These are phyloP conservation scores for Drosophila fungiperda DNA, from an alignment of 2,888 invertebrate genomes.

Conservation along the genomic window DNA sequence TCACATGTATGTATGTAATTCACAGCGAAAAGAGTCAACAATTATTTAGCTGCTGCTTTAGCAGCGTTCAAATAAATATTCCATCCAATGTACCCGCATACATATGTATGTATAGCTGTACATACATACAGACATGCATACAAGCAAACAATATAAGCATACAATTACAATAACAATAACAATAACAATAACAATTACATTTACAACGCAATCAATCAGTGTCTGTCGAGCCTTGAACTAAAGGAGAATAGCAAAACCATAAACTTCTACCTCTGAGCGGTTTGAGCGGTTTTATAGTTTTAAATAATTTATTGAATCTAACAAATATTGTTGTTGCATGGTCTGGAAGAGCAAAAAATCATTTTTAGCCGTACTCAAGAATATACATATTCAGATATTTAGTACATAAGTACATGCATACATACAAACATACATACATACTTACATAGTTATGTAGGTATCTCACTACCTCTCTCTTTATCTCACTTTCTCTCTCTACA, in stretches of 20 bases:
- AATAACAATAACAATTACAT: conserved; percentile 12
- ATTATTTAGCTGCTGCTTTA: not conserved
- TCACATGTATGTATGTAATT: not conserved
- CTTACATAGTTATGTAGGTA: conserved; percentile 1
- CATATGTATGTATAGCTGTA: conserved; percentile 8
- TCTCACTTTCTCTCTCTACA: conserved; percentile 21
- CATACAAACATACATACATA: conserved; percentile 16
- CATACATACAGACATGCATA: conserved; percentile 4
- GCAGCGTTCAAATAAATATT: conserved; percentile 32
- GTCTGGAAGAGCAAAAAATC: conserved; percentile 24
- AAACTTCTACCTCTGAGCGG: conserved; percentile 46
- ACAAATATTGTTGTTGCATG: conserved; percentile 22
- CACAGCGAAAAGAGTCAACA: not conserved
- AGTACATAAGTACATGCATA: conserved; percentile 17
- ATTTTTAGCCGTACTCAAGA: conserved; percentile 22
- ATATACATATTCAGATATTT: conserved; percentile 30
- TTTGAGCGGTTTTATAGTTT: conserved; percentile 53
- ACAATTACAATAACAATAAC: not conserved
- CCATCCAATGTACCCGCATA: conserved; percentile 36
- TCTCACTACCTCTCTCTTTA: conserved; percentile 11
- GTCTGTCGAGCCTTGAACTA: conserved; percentile 23
- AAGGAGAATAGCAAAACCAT: conserved; percentile 32
- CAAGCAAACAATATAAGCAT: conserved; percentile 2
- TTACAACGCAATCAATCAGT: conserved; percentile 31
- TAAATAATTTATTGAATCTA: conserved; percentile 52